Evolutionary conservation across 64 coral and sea anemone genomes (phyloP).

Genomic region (Dendronephthya gigantea): DNA sequence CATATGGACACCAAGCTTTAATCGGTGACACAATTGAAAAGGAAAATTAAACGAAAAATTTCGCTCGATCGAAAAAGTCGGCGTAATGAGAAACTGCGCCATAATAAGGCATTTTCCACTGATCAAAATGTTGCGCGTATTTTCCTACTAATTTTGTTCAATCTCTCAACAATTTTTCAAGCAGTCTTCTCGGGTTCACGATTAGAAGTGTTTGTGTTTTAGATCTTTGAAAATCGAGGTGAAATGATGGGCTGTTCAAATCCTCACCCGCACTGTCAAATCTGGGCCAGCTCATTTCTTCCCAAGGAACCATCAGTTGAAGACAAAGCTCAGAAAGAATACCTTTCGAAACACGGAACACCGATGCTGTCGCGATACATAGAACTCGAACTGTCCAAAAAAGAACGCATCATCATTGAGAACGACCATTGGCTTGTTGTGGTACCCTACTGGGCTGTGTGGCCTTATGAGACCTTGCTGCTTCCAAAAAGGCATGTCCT

Average conservation of each 20-base stretch:
- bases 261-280: slow-evolving; percentile 91
- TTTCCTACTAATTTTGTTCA: too few relatives aligned
- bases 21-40: too few relatives aligned
- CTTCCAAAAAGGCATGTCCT: slow-evolving; percentile 71
- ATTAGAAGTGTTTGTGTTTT: background rate
- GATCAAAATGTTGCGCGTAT: too few relatives aligned
- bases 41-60: too few relatives aligned
- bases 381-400: slow-evolving; percentile 38
- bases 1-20: too few relatives aligned
- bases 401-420: slow-evolving; percentile 52
- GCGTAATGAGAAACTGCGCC: too few relatives aligned
- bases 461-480: slow-evolving; percentile 88
- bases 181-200: too few relatives aligned
- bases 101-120: too few relatives aligned
- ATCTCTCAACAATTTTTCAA: too few relatives aligned
- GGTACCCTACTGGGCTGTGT: slow-evolving; percentile 89
- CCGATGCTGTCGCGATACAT: slow-evolving; percentile 75
- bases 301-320: slow-evolving; percentile 76
- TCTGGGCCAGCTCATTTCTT: slow-evolving; percentile 91
- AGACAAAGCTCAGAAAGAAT: slow-evolving; percentile 66
- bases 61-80: too few relatives aligned
- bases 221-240: slow-evolving; percentile 99
- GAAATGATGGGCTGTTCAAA: slow-evolving; percentile 88
- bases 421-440: slow-evolving; percentile 73
- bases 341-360: slow-evolving; percentile 40